Conservation (phyloP, 2,888 invertebrate genomes). For the Polymixis flavicincta region DNA sequence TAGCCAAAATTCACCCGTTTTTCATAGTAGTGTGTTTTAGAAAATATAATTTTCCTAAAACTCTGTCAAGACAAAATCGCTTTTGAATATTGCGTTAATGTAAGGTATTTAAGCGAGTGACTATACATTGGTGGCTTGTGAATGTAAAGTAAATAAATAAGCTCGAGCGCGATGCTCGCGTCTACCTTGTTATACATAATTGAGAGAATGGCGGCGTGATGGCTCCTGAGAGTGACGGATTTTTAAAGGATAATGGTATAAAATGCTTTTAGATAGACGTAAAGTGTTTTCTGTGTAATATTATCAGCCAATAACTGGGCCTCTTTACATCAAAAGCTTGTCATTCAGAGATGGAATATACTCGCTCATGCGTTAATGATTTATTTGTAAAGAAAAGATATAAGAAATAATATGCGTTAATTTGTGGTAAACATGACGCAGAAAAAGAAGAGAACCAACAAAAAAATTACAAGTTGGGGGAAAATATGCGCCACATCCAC, state of each 20-base stretch:
- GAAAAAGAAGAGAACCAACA: too few species aligned
- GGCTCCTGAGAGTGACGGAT: background rate
- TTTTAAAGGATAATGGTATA: slow-evolving; percentile 23
- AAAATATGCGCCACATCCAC: too few species aligned
- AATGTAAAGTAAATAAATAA: slow-evolving; percentile 27
- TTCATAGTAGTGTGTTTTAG: too few species aligned
- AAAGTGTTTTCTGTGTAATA: slow-evolving; percentile 6
- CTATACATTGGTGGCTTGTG: slow-evolving; percentile 1
- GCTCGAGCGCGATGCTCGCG: background rate
- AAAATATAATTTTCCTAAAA: too few species aligned
- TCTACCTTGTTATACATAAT: slow-evolving; percentile 32
- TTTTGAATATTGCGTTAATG: too few species aligned
- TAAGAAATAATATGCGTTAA: too few species aligned
- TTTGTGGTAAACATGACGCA: too few species aligned
- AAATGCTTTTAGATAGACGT: slow-evolving; percentile 25
- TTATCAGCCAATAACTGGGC: background rate
- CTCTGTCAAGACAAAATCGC: too few species aligned
- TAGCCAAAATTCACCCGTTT: too few species aligned
- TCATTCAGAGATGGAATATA: background rate
- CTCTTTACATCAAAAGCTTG: background rate
- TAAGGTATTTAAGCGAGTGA: background rate
- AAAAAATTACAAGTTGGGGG: too few species aligned
- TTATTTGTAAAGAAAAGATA: background rate
- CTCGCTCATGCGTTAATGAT: background rate
- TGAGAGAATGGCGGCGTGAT: slow-evolving; percentile 16